These are phyloP conservation scores for Halocynthia aurantium DNA, from an alignment of 23 tunicate species.

Conservation along the genomic window DNA sequence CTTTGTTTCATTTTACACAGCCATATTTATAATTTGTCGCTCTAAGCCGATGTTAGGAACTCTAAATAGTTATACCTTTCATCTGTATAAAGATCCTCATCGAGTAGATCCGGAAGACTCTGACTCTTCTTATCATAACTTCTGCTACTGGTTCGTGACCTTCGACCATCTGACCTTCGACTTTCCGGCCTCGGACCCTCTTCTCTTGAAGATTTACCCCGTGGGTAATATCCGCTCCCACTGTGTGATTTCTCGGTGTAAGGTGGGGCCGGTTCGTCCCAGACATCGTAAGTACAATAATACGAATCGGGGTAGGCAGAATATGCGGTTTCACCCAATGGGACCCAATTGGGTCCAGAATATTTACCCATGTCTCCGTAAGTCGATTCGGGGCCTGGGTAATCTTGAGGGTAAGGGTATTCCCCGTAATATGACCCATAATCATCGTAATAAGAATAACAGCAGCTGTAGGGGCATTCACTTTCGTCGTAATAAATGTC, in stretches of 20 bases:
- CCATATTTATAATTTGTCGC: no score
- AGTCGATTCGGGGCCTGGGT: background rate
- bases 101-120: conserved; percentile 10
- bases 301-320: background rate
- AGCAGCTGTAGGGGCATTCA: conserved; percentile 24
- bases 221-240: background rate
- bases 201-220: background rate
- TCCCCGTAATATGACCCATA: conserved; percentile 14
- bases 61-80: no score
- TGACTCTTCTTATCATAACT: conserved; percentile 6
- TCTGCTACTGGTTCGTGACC: background rate
- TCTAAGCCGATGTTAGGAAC: no score
- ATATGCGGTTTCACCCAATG: conserved; percentile 22
- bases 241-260: conserved; percentile 21
- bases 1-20: no score
- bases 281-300: conserved; percentile 13
- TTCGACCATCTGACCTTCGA: background rate
- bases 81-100: conserved; percentile 18
- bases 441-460: conserved; percentile 12
- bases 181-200: background rate
- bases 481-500: conserved; percentile 8
- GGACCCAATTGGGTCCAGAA: conserved; percentile 22
- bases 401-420: background rate
- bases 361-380: background rate
- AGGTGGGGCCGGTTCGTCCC: conserved; percentile 25